Evolutionary conservation across 2,888 invertebrate genomes (phyloP), one percentile per base, ranked within the genome.

Genomic region (Orthosia cruda): DNA sequence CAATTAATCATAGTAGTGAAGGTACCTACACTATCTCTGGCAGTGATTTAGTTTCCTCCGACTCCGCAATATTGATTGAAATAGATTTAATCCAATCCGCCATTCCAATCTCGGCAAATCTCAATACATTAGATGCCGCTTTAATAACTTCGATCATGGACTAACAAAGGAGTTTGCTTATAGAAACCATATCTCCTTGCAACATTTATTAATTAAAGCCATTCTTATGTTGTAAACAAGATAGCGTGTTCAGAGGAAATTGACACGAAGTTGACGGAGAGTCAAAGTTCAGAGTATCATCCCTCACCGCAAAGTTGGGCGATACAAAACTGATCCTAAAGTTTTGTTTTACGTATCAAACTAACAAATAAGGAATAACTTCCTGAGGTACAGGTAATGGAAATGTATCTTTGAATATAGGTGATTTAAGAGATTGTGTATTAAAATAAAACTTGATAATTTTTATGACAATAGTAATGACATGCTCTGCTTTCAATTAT

Each of bases 1-100:
- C 67, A 83, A 83, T 86, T 84, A 83, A 87, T 87, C 86, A 84
- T 77, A 65, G 52, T 45, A 45, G 40, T 57, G 59, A 57, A 61
- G 47, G 75, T 81, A 77, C 55, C 49, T 66, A 72, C 26, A 68
- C 69, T 80, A 76, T 74, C 83, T 72, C 23, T 66, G 66, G 32
- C 59, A 66, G 69, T 85, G 83, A 73, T 80, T 77, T 83, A 83
- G 80, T 83, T 83, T 73, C 61, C 62, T 71, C 55, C 12, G 54
- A 23, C 63, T 63, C 61, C 49, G 59, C 58, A 62, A 71, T 73
- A 81, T 77, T 80, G 74, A 82, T 86, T 77, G 66, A 74, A 73
- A 72, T 80, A 67, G 73, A 78, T 82, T 82, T 62, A 84, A 83
- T 78, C 18, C 50, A 63, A 71, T 78, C 47, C 65, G 72, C 23